Base-by-base conservation (phyloP, 2,888 invertebrate genomes). In the Yponomeuta sedellus region DNA sequence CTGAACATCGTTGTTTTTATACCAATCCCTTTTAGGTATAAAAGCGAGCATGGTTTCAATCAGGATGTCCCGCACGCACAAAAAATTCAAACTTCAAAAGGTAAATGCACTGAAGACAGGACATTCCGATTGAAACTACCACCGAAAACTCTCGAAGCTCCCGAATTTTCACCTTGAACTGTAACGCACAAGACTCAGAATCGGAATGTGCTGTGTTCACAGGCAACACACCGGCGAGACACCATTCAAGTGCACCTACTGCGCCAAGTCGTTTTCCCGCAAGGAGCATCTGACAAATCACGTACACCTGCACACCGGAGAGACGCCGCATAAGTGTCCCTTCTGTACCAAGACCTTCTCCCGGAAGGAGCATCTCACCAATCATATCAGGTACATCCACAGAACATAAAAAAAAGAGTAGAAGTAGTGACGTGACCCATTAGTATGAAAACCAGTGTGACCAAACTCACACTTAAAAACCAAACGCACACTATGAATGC, bases 211-310 rank as follows among this genome's bases (percentile, higher is more conserved):
- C 44, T 52, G 44, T 52, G 34, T 56, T 67, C 69, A 68, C 85
- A 91, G 95, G 82, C 95, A 95, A 90, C 96, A 96, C 82, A 96
- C 95, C 69, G 96, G 95, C 75, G 95, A 95, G 88, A 95, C 95
- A 68, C 95, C 95, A 72, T 95, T 95, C 86, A 93, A 94, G 79
- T 95, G 95, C 85, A 94, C 95, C 79, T 95, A 93, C 89, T 95
- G 90, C 75, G 75, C 90, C 68, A 90, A 90, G 79, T 86, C 91
- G 70, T 92, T 91, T 86, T 96, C 96, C 69, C 93, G 96, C 77
- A 96, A 96, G 90, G 96, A 96, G 87, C 96, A 97, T 82, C 95
- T 96, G 79, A 96, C 95, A 86, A 96, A 96, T 90, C 96, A 96
- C 88, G 95, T 96, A 77, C 94, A 96, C 91, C 94, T 95, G 65